Percentiles rank a stretch among this genome's conserved stretches.
Evolutionary conservation across 1,140 invertebrate genomes (phyloP).

Genomic region (Drosophila bifasciata): DNA sequence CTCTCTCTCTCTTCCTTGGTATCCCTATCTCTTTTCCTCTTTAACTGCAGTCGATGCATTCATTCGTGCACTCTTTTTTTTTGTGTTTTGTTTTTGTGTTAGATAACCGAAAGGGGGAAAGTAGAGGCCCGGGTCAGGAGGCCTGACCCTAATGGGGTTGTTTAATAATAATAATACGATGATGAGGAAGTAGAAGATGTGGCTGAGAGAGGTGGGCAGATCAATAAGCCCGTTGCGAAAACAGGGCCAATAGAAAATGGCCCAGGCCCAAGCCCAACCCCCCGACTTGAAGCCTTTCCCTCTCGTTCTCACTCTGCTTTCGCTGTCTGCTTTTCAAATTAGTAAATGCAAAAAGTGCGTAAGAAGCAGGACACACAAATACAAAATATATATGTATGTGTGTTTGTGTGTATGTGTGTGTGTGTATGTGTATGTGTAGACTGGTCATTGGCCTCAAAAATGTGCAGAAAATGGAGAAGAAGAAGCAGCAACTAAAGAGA

Average conservation of each 20-base stretch:
- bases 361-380: slow-evolving; percentile 59
- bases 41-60: slow-evolving; percentile 10
- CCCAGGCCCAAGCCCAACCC: slow-evolving; percentile 14
- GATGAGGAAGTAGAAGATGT: slow-evolving; percentile 54
- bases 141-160: slow-evolving; percentile 70
- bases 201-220: slow-evolving; percentile 61
- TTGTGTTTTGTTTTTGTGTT: slow-evolving; percentile 44
- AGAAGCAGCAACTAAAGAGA: slow-evolving; percentile 22
- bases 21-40: slow-evolving; percentile 4
- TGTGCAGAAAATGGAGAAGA: slow-evolving; percentile 17
- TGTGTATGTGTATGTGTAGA: slow-evolving; percentile 28
- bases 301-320: background rate
- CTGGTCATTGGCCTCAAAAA: slow-evolving; percentile 78
- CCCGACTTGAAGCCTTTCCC: background rate
- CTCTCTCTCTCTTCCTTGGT: background rate
- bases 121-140: background rate
- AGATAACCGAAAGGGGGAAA: slow-evolving; percentile 53
- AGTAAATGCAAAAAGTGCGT: slow-evolving; percentile 78
- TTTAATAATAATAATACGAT: slow-evolving; percentile 71
- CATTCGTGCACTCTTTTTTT: background rate
- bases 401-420: background rate
- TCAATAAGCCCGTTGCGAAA: slow-evolving; percentile 65
- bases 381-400: background rate
- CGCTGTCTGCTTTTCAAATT: slow-evolving; percentile 58
- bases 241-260: slow-evolving; percentile 63